A percentile compares a stretch with the other conserved stretches of the same genome.
phyloP scores from a whole-genome alignment of 53 echinoderm and acorn worm species.

The Luidia sarsii region DNA sequence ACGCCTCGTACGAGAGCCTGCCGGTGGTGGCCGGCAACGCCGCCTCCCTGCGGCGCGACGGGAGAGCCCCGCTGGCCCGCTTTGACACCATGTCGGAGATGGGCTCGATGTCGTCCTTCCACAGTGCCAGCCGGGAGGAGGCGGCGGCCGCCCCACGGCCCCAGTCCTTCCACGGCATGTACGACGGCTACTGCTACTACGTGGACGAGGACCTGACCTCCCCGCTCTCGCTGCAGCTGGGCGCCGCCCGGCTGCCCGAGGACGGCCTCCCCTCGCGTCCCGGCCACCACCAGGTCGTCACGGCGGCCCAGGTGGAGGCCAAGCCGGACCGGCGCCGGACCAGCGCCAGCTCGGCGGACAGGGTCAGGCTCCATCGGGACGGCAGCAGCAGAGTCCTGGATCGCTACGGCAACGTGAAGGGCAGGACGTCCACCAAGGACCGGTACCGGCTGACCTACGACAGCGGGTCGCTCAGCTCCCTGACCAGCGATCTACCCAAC shows the following conservation, averaged over 20 bases:
- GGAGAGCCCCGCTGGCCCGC: slow-evolving; percentile 85
- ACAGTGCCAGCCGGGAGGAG: slow-evolving; percentile 16
- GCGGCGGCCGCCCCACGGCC: too few relatives aligned
- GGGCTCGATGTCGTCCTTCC: slow-evolving; percentile 58
- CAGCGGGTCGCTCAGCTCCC: slow-evolving; percentile 37
- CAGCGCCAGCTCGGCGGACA: slow-evolving; percentile 2
- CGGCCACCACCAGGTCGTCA: slow-evolving; percentile 28
- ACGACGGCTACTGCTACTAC: slow-evolving; percentile 92
- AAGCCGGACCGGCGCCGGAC: slow-evolving; percentile 21
- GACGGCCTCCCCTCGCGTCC: background rate
- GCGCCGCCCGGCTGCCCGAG: slow-evolving; percentile 14
- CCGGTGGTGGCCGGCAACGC: slow-evolving; percentile 5
- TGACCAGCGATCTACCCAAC: background rate
- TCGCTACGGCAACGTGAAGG: slow-evolving; percentile 78
- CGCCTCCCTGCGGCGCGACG: slow-evolving; percentile 24
- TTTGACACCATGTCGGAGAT: slow-evolving; percentile 81
- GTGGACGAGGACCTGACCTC: slow-evolving; percentile 73
- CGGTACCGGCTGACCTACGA: slow-evolving; percentile 79
- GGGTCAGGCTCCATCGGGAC: slow-evolving; percentile 30
- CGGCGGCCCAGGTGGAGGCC: slow-evolving; percentile 56
- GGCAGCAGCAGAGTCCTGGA: slow-evolving; percentile 72
- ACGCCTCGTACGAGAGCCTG: slow-evolving; percentile 52
- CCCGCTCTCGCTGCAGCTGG: slow-evolving; percentile 5
- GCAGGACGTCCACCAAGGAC: slow-evolving; percentile 75
- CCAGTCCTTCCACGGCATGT: slow-evolving; percentile 27